Base-by-base conservation (phyloP, 2,113 vertebrate genomes). In the Poicephalus gulielmi region DNA sequence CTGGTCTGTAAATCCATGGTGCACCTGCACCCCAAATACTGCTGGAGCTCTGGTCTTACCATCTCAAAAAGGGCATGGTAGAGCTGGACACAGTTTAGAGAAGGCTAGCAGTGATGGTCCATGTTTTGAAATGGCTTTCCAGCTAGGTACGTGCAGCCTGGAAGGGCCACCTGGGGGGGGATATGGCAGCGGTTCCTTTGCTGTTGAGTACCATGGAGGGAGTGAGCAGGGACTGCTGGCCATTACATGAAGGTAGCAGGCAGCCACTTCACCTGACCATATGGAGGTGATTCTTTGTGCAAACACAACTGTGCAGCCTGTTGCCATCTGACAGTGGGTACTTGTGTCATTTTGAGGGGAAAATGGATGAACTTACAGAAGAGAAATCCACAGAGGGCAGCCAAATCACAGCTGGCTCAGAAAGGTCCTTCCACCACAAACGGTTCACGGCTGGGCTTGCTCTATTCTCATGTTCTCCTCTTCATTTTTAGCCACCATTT, bases 251-350 rank as follows among this genome's bases (percentile, higher is more conserved):
- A 75, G 46, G 39, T 25, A 53, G n/a, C 25, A 74, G 49, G 30
- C 1, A 1, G 11, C 33, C 1, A 2, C 49, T 71, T 60, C 0
- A 1, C 23, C 46, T 70, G 60, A 15, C 49, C 18, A 3, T 33
- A 37, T 1, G 9, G 52, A 44, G 30, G 64, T 35, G 64, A 47
- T 78, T 47, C 69, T 86, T 92, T 3, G 2, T 3, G 8, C 57
- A 68, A 75, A 71, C n/a, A 28, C n/a, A 31, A 10, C 47, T 46
- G 33, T 5, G 5, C 47, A 90, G 62, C 43, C 71, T 59, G 49
- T 86, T 73, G 44, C 52, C 67, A 17, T 35, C 55, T 60, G 63
- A 73, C 63, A 69, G 63, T 4, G 6, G 30, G 57, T 49, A 74
- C 49, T 2, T 55, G 33, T 83, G 22, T 31, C 1, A 0, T 90